phyloP scores from a whole-genome alignment of 2,888 invertebrate species.

The Elysia crispata region DNA sequence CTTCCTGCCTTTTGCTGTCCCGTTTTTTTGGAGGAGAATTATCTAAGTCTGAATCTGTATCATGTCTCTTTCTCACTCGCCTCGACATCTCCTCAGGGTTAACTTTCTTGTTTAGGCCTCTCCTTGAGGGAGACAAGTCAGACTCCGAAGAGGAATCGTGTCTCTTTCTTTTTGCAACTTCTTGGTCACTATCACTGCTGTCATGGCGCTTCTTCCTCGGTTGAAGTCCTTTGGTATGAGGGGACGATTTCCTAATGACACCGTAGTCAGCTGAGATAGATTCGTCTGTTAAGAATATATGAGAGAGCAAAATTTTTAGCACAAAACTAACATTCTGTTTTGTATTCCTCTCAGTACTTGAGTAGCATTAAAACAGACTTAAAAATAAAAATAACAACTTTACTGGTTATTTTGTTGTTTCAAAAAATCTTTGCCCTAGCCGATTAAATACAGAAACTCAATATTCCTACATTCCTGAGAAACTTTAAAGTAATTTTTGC shows the following conservation, averaged over 20 bases:
- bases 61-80: no score
- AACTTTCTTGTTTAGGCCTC: slow-evolving; percentile 56
- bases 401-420: no score
- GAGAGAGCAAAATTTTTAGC: not conserved
- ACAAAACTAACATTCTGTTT: no score
- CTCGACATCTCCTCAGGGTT: no score
- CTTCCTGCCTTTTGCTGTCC: slow-evolving; percentile 66
- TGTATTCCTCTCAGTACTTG: no score
- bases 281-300: slow-evolving; percentile 10
- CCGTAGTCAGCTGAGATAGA: slow-evolving; percentile 38
- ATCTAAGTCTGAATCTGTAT: slow-evolving; percentile 64
- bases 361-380: no score
- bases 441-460: no score
- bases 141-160: slow-evolving; percentile 62
- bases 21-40: slow-evolving; percentile 69
- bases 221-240: not conserved
- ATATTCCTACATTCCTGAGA: no score
- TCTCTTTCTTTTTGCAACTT: slow-evolving; percentile 27
- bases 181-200: slow-evolving; percentile 36
- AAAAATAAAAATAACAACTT: no score
- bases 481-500: no score
- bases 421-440: no score
- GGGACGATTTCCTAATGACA: slow-evolving; percentile 24
- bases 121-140: slow-evolving; percentile 68
- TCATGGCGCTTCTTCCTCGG: slow-evolving; percentile 9